Base-by-base conservation (phyloP, 2,888 invertebrate species). In the Nephrotoma appendiculata region DNA sequence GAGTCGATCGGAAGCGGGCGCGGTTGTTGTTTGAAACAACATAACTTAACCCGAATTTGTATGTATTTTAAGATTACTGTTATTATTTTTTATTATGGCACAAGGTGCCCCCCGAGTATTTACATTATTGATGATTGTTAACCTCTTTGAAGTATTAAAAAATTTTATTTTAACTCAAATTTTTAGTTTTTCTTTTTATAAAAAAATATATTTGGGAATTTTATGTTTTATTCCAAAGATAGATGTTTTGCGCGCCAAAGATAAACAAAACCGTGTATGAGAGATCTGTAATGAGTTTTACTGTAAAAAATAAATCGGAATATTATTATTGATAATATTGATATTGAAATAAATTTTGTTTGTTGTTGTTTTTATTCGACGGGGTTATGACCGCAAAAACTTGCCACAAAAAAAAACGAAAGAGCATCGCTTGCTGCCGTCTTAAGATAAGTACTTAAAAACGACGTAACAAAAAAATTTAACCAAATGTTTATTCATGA, bases 1-100 rank as follows among this genome's bases (percentile, higher is more conserved):
- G 90, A 95, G 96, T 89, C 94, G 98, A 88, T 96, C 97, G 86
- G 97, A 97, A 92, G 97, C 97, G 84, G 97, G 96, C 87, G 96
- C 96, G 88, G 96, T 96, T 87, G 95, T 97, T 90, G 95, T 95
- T 90, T 95, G 94, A 94, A n/a, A 41, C 43, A n/a, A 4, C 41
- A 42, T 42, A 83, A 83, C 9, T 83, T 83, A 9, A 5, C 31
- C 31, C 31, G 31, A 83, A 41, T 19, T 57, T 57, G n/a, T 57
- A 83, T 83, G 12, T 41, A 41, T 83, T 83, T 42, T 84, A 42
- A 42, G 9, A 84, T 84, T 84, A 84, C 31, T 71, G 31, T 31
- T 84, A 84, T 84, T 15, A 84, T 84, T 43, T 41, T 41, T 42
- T 84, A 42, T 84, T 42, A 42, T 84, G 41, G 84, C 84, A 84